Conservation (phyloP, 2,888 invertebrate species). For the Ommatoiulus sabulosus region DNA sequence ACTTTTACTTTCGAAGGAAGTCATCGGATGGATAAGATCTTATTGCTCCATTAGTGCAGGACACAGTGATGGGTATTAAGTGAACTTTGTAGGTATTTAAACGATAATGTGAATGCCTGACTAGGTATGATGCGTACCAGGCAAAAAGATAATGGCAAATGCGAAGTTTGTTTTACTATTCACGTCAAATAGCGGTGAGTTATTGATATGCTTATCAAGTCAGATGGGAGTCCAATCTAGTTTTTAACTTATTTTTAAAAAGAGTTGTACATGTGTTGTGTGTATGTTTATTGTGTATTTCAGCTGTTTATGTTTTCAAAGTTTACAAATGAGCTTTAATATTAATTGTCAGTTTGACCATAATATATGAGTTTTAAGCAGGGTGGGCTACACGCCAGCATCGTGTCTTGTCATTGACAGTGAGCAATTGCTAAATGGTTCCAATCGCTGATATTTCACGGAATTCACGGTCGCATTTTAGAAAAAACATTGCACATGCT, state of each 20-base stretch:
- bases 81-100: neutral
- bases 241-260: constrained; percentile 31
- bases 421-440: neutral
- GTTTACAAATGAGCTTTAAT: constrained; percentile 18
- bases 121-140: neutral
- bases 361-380: neutral
- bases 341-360: neutral
- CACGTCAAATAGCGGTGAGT: neutral
- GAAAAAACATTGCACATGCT: neutral
- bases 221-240: constrained; percentile 10
- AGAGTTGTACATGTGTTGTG: neutral
- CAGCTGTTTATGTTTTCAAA: constrained; percentile 24
- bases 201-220: neutral
- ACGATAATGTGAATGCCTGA: neutral
- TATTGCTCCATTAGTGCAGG: neutral
- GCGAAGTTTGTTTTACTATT: neutral
- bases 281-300: neutral
- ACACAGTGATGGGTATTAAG: neutral
- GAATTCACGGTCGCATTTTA: neutral
- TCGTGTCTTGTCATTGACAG: neutral
- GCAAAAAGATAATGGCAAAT: neutral
- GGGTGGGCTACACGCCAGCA: neutral
- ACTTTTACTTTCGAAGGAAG: neutral
- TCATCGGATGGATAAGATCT: neutral
- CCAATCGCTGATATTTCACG: neutral